Base-by-base conservation (phyloP, 2,888 invertebrate genomes). In the Andricus curvator region DNA sequence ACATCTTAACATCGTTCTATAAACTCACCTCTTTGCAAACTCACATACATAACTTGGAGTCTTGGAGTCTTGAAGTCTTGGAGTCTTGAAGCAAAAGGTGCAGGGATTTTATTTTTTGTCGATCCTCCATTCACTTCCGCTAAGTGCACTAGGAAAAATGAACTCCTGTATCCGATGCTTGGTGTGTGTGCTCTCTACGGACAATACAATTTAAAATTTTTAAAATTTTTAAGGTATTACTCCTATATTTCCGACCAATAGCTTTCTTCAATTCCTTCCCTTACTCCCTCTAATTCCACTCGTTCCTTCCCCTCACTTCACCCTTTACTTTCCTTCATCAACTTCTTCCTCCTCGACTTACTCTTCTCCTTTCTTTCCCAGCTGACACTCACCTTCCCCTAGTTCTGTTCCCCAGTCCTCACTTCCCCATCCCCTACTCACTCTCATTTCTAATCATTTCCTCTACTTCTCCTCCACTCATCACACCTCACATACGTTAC, bases 1-100 rank as follows among this genome's bases (percentile, higher is more conserved):
- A 85, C 87, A 83, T 70, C 29, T 86, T 86, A 85, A 85, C 86
- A 82, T 74, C 33, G 85, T 87, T 84, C 85, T 83, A 84, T 84
- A 82, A 83, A 81, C 82, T 82, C 56, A 56, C 33, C 51, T 74
- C 56, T 33, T 37, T 51, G 25, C 25, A 15, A 62, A 62, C 15
- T 25, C 17, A 62, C 11, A 17, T 62, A 15, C 17, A 48, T 48
- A 48, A 56, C n/a, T 48, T 17, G 48, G 9, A 60, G 56, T n/a
- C 62, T 62, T 29, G 56, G 56, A 56, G 2, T 62, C 62, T 62
- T 29, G 56, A n/a, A 56, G 2, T 62, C 37, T 9, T 37, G 56
- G 56, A 56, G 11, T 62, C 25, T 62, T 15, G 5, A 62, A 29
- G 29, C 5, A 15, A n/a, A 56, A 56, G 20, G 56, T 70, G 70